Base-by-base conservation (phyloP, 2,113 vertebrate species). In the Drymodes brunneopygia region DNA sequence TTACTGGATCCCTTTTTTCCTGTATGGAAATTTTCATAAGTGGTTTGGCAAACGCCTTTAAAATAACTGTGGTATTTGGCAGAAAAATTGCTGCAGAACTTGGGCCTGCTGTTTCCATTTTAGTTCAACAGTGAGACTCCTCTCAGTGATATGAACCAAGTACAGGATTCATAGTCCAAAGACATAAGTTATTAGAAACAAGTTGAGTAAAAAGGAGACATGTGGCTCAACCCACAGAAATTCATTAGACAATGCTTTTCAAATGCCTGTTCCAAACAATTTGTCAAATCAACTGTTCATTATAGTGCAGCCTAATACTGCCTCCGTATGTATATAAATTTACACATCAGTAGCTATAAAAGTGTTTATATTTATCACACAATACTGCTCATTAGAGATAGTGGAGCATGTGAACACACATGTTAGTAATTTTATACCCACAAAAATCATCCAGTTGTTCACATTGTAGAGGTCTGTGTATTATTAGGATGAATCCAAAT, bases 251-350 rank as follows among this genome's bases (percentile, higher is more conserved):
- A 95, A 38, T 35, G 86, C 70, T 44, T 72, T 72, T 93, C 27
- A 10, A 91, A 81, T 91, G 87, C 56, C 66, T 95, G 65, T 47
- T 95, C 93, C 81, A 91, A 92, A 94, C 75, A 77, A 85, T 93
- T 97, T 97, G 95, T 97, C 96, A 93, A 89, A 96, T 94, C 83
- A 73, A 86, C 61, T 78, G 53, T 56, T 89, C 91, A 53, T 96
- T 94, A 90, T 73, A 81, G 54, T 78, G 67, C 51, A 80, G 88
- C 29, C 47, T 95, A 81, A 95, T 96, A 62, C 57, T 61, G 81
- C 50, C 75, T 93, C 60, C 8, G 0, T 67, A 93, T 64, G 78
- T 92, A 92, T 77, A 87, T 84, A 81, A 92, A 93, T 95, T 95
- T 89, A 72, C 92, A 86, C 73, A 90, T 85, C 93, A 83, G 95